Evolutionary conservation across 2,797 vertebrate species (phyloP), one percentile per base, ranked within the genome.

Genomic region (Crocidura indochinensis): DNA sequence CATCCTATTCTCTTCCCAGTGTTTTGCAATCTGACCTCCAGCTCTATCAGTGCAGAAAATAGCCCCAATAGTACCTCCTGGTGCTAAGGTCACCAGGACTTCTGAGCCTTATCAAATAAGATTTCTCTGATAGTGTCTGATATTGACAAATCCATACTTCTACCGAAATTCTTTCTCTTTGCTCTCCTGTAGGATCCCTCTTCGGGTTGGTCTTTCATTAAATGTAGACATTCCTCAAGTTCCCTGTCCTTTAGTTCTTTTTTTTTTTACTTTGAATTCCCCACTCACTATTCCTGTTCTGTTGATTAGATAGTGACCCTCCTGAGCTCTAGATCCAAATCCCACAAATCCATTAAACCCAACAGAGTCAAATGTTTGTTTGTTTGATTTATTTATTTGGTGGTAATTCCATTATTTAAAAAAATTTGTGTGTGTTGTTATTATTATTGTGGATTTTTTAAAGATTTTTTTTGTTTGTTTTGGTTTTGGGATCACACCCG

Each of bases 281-380:
- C 17, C n/a, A 71, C 56, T 26, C n/a, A 19, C 1, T 2, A 7
- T 51, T 46, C 60, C 65, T 47, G 2, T 60, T 64, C 46, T 77
- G 46, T 38, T n/a, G 26, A 76, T 89, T 8, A 72, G 8, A 51
- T 26, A 67, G 75, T 0, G 56, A 17, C 12, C 10, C 22, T 79
- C 29, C 12, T 11, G 31, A 92, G 29, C 19, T 60, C 14, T 44
- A 69, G 64, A 51, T 51, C 24, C 12, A 90, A 71, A 20, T 26
- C 77, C 56, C 62, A 71, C 24, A 64, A 74, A 44, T 10, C 29
- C 73, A 38, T 77, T 65, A 69, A 92, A 75, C 49, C 56, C 64
- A 60, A 12, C 53, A 91, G 26, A 19, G 31, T 29, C 12, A 24
- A 72, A 79, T 22, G 2, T 68, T 17, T 6, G 44, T 60, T 20